Percentiles rank a stretch among this genome's conserved stretches.
Evolutionary conservation across 2,888 invertebrate species (phyloP).

Genomic region (Hypena proboscidalis): DNA sequence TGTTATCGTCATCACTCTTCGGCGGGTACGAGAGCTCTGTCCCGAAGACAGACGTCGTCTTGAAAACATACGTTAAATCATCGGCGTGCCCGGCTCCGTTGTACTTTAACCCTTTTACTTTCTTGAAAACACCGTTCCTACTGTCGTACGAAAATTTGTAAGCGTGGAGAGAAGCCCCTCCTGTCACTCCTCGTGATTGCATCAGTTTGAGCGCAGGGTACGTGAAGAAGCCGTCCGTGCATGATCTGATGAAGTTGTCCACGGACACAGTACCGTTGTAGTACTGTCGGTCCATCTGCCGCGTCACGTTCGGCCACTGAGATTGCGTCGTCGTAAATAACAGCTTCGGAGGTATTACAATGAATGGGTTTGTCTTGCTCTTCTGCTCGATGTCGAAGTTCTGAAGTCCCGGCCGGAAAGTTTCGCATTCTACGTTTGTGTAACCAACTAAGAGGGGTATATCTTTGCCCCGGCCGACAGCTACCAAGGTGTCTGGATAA

Average conservation of each 20-base stretch:
- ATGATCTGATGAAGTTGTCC: conserved; percentile 57
- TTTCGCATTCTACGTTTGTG: conserved; percentile 67
- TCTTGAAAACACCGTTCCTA: conserved; percentile 74
- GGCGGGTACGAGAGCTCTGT: conserved; percentile 35
- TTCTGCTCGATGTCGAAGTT: conserved; percentile 54
- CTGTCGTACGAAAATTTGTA: conserved; percentile 84
- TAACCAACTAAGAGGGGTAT: conserved; percentile 70
- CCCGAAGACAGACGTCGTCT: conserved; percentile 55
- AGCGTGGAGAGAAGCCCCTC: conserved; percentile 75
- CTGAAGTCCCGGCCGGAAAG: conserved; percentile 59
- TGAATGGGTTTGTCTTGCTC: conserved; percentile 47
- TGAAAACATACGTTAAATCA: conserved; percentile 84
- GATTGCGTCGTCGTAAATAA: conserved; percentile 47
- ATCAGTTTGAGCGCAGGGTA: conserved; percentile 66
- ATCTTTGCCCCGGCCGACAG: conserved; percentile 58
- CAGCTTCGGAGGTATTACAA: conserved; percentile 51
- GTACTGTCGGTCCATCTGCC: conserved; percentile 53
- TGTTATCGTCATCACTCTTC: conserved; percentile 44
- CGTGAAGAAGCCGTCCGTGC: conserved; percentile 62
- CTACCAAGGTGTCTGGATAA: conserved; percentile 63
- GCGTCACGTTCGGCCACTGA: conserved; percentile 39
- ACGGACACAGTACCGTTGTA: conserved; percentile 52
- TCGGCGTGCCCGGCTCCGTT: conserved; percentile 86
- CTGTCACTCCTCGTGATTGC: conserved; percentile 40
- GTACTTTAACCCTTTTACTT: conserved; percentile 59